Evolutionary conservation across 53 echinoderm and acorn worm species (phyloP).

Genomic region (Mesocentrotus franciscanus): DNA sequence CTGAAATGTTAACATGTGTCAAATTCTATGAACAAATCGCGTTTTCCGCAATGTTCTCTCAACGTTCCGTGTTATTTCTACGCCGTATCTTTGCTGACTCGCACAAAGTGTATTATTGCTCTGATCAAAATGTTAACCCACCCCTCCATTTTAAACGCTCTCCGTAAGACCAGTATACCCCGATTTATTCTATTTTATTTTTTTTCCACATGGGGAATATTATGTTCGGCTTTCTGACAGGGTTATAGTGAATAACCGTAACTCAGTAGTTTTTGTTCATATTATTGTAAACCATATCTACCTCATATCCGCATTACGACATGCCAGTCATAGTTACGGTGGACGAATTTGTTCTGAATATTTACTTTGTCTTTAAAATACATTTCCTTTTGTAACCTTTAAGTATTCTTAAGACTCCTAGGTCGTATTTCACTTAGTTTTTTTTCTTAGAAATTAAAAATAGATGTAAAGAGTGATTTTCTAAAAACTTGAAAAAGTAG

Average conservation of each 20-base stretch:
- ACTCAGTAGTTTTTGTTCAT: neutral
- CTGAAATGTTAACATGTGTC: neutral
- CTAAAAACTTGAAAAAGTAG: neutral
- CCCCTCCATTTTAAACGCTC: neutral
- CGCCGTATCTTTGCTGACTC: neutral
- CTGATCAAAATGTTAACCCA: neutral
- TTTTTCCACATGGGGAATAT: neutral
- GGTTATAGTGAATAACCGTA: neutral
- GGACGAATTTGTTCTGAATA: neutral
- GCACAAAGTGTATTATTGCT: neutral
- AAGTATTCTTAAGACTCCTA: neutral
- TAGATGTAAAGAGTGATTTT: too few species aligned
- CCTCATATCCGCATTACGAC: neutral
- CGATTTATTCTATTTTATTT: neutral
- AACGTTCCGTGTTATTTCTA: neutral
- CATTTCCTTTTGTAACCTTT: neutral
- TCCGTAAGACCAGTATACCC: neutral
- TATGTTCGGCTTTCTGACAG: neutral
- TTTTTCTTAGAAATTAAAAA: too few species aligned
- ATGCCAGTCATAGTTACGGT: neutral
- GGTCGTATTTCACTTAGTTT: neutral
- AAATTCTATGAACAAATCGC: neutral
- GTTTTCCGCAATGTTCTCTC: too few species aligned
- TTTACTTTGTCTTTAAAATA: neutral
- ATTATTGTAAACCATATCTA: conserved; percentile 9